A percentile compares a stretch with the other conserved stretches of the same genome.
Evolutionary conservation across 2,797 vertebrate genomes (phyloP).

Genomic region (Borostomias antarcticus): DNA sequence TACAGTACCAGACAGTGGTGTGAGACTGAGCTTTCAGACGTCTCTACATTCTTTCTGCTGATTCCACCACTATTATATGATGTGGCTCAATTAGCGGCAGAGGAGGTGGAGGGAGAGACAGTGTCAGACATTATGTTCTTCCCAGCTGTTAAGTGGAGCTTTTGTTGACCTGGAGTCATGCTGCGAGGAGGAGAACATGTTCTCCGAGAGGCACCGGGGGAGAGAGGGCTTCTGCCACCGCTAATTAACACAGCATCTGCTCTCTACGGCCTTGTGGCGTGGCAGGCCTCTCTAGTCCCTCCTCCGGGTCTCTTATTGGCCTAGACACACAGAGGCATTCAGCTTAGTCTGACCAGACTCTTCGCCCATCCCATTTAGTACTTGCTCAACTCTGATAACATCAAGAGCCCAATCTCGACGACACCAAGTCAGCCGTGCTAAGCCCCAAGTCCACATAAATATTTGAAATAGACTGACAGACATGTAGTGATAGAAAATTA

Average conservation of each 20-base stretch:
- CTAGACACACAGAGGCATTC: no score
- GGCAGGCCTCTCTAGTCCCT: background rate
- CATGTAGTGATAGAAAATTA: no score
- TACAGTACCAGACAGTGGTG: background rate
- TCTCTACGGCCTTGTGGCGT: slow-evolving; percentile 27
- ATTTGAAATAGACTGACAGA: no score
- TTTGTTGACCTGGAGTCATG: slow-evolving; percentile 51
- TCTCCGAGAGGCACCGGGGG: slow-evolving; percentile 35
- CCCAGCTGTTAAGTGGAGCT: slow-evolving; percentile 41
- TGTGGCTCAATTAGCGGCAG: slow-evolving; percentile 40
- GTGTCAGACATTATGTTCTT: slow-evolving; percentile 43
- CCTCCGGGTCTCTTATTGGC: background rate
- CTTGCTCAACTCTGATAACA: no score
- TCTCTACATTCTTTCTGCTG: background rate
- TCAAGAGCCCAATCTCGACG: no score
- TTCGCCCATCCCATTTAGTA: no score
- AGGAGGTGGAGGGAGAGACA: slow-evolving; percentile 16
- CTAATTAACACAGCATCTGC: slow-evolving; percentile 49
- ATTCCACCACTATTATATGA: slow-evolving; percentile 10
- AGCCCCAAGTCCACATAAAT: no score
- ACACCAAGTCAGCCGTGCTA: no score
- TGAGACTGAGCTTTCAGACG: background rate
- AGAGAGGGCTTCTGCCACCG: slow-evolving; percentile 15
- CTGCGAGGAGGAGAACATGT: slow-evolving; percentile 38
- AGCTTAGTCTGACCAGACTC: no score